These are phyloP conservation scores for Seriola quinqueradiata DNA, from an alignment of 2,113 vertebrate species.

Conservation along the genomic window DNA sequence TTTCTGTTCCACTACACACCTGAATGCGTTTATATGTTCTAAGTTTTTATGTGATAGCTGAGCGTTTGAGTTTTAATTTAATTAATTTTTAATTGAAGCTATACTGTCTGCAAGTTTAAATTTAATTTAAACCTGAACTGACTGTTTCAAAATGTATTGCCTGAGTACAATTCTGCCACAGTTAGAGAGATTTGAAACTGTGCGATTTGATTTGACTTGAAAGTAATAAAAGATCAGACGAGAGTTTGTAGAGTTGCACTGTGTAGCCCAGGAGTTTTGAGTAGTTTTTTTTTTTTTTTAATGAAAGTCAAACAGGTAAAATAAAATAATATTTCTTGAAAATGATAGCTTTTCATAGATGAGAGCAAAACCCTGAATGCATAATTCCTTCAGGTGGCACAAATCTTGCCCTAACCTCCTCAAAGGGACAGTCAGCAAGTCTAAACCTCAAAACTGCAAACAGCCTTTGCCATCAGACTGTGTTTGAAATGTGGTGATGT, in stretches of 20 bases:
- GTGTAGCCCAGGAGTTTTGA: not conserved
- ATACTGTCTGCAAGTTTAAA: not conserved
- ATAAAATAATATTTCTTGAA: not conserved
- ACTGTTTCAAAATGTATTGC: not conserved
- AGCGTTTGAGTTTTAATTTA: conserved; percentile 17
- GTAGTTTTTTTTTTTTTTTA: too few species aligned
- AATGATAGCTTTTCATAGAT: not conserved
- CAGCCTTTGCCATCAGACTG: too few species aligned
- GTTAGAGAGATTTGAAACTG: not conserved
- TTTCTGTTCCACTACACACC: conserved; percentile 3
- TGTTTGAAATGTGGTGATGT: not conserved
- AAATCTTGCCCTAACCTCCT: not conserved
- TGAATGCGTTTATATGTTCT: conserved; percentile 10
- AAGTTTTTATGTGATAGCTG: not conserved
- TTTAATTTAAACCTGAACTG: conserved; percentile 17
- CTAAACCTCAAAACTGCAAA: too few species aligned
- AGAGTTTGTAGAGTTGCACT: not conserved
- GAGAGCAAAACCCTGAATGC: not conserved
- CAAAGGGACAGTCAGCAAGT: too few species aligned
- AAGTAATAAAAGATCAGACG: not conserved
- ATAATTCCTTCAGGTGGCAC: conserved; percentile 1
- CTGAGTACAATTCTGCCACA: not conserved
- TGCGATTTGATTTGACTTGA: not conserved
- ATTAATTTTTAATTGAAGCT: conserved; percentile 9
- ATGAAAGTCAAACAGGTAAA: not conserved